Evolutionary conservation across 1,140 invertebrate species (phyloP).

Genomic region (Drosophila tropicalis): DNA sequence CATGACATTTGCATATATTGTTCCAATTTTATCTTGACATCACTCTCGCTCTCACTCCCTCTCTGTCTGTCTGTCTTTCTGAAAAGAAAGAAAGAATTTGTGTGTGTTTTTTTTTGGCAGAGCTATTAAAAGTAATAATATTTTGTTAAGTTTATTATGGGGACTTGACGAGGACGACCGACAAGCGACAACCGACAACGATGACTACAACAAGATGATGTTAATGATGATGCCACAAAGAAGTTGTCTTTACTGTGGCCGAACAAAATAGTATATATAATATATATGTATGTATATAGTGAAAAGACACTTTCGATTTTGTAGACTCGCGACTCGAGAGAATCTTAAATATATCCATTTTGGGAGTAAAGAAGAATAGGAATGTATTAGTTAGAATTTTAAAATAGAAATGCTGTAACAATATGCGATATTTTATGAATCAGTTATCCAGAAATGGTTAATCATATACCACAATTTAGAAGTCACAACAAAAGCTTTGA

Average conservation of each 20-base stretch:
- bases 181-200: background rate
- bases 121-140: constrained; percentile 70
- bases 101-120: constrained; percentile 39
- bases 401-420: background rate
- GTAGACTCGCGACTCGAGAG: background rate
- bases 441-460: background rate
- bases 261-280: constrained; percentile 3
- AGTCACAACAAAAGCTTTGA: no score
- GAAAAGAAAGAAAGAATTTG: constrained; percentile 30
- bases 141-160: constrained; percentile 68
- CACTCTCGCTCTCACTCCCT: constrained; percentile 22
- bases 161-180: constrained; percentile 3
- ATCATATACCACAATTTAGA: background rate
- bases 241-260: constrained; percentile 2
- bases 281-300: background rate
- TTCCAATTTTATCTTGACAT: constrained; percentile 70
- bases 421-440: background rate
- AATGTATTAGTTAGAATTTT: background rate
- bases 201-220: constrained; percentile 14
- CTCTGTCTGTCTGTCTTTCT: no score
- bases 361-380: background rate
- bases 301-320: constrained; percentile 37
- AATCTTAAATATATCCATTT: background rate
- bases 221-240: background rate
- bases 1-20: constrained; percentile 70